Evolutionary conservation across 1,140 invertebrate species (phyloP), one percentile per base, ranked within the genome.

Genomic region (Bombus breviceps): DNA sequence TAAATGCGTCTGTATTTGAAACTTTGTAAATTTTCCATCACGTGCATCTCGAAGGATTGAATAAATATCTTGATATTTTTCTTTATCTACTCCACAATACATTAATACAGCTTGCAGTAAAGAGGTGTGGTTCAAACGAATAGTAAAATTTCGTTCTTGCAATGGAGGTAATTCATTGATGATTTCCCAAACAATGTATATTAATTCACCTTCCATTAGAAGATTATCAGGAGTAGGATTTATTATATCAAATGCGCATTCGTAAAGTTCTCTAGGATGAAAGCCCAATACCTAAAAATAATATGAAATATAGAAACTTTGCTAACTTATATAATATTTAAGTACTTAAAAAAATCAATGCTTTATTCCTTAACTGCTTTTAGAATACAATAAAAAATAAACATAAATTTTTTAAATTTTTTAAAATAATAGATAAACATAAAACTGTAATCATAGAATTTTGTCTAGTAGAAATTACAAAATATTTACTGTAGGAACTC

Each of bases 191-290:
- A 97, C 96, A 41, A 98, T 95, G 18, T 96, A 96, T n/a, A 99
- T 94, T 1, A 99, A 93, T 93, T 99, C 98, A 5, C 98, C 98
- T 94, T 99, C 98, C 28, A 97, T 96, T 93, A 98, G 96, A 15
- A 97, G 94, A 87, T 97, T 97, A 76, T 96, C 96, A 85, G 95
- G 94, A 72, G 94, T 96, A 5, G 98, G 96, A 34, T 97, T 97
- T 22, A 99, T 97, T 86, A 99, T 98, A 93, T 99, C 99, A 95
- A 99, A 99, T 6, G 98, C 98, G 95, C 98, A 99, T 94, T 99
- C 98, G 83, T 97, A 97, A 12, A 98, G 96, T 95, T 99, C 98
- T 88, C 97, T 96, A 0, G 98, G 98, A 95, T 99, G 98, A 90
- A 98, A 97, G 15, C 98, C 98, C 90, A 96, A 96, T 66, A 92